Base-by-base conservation (phyloP, 2,113 vertebrate genomes). In the Lepus americanus region DNA sequence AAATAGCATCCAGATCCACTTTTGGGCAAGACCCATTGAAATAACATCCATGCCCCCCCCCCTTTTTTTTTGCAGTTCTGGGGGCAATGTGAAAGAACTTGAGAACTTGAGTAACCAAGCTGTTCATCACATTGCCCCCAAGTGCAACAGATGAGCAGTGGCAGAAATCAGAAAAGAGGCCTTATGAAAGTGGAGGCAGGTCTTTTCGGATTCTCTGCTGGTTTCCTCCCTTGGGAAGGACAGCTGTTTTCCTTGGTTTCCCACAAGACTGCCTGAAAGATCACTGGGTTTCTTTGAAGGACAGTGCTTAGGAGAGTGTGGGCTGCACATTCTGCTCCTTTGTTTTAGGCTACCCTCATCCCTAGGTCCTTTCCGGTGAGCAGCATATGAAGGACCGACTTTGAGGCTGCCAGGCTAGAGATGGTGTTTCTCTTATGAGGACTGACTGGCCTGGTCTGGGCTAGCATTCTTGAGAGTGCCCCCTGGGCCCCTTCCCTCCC, bases 131-230 rank as follows among this genome's bases (percentile, higher is more conserved):
- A 27, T 70, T 77, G 11, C 19, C 81, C 36, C 39, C 55, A 70
- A 49, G 16, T 94, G 39, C 91, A 49, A 86, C 7, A 82, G 90
- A 78, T 51, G 36, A 90, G 16, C 69, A 82, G 49, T 91, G 39
- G n/a, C 44, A 70, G 90, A 77, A 17, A 85, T 49, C 1, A 0
- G 51, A 6, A 90, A 95, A 84, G 39, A 70, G 36, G 25, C 72
- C 22, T 95, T 39, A 74, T 6, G 9, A 72, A 76, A 90, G 69
- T 36, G 33, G 19, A 84, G 49, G 51, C 33, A 66, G 53, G 39
- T 51, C 22, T 88, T 87, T 81, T 95, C 22, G 82, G 49, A 66
- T 63, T 51, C 9, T 76, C 51, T 77, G 19, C 53, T 73, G 6
- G 79, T 79, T 82, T 86, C 55, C 64, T 86, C 39, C 55, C 49